phyloP scores from a whole-genome alignment of 2,888 invertebrate species.

The Arrhopalites spinosus region DNA sequence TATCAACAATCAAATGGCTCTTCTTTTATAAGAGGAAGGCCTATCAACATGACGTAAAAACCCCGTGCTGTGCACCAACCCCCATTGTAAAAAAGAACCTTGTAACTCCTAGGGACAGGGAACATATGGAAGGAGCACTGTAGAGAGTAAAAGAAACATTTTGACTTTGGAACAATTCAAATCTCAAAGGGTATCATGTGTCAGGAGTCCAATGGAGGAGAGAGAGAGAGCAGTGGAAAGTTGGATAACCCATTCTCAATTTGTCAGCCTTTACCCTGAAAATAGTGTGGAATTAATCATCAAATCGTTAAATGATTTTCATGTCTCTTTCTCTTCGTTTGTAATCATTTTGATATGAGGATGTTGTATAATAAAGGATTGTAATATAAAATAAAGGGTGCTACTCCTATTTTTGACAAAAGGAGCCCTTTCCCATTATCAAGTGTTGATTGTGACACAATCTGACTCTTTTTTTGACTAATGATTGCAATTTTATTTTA shows the following conservation, averaged over 20 bases:
- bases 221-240: neutral
- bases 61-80: slow-evolving; percentile 31
- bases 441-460: neutral
- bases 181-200: slow-evolving; percentile 33
- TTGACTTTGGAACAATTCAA: slow-evolving; percentile 27
- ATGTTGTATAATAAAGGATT: neutral
- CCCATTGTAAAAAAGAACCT: neutral
- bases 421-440: neutral
- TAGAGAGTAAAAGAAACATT: slow-evolving; percentile 27
- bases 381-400: neutral
- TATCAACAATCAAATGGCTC: slow-evolving; percentile 2
- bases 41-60: slow-evolving; percentile 35
- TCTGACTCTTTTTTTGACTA: slow-evolving; percentile 19
- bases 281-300: slow-evolving; percentile 31
- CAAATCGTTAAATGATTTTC: slow-evolving; percentile 19
- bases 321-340: neutral
- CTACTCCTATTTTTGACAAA: neutral
- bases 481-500: slow-evolving; percentile 27
- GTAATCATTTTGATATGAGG: slow-evolving; percentile 26
- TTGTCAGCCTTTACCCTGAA: neutral
- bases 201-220: neutral
- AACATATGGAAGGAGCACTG: slow-evolving; percentile 16
- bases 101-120: neutral
- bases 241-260: slow-evolving; percentile 30
- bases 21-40: neutral